Base-by-base conservation (phyloP, 1,140 invertebrate species). In the Drusus annulatus region DNA sequence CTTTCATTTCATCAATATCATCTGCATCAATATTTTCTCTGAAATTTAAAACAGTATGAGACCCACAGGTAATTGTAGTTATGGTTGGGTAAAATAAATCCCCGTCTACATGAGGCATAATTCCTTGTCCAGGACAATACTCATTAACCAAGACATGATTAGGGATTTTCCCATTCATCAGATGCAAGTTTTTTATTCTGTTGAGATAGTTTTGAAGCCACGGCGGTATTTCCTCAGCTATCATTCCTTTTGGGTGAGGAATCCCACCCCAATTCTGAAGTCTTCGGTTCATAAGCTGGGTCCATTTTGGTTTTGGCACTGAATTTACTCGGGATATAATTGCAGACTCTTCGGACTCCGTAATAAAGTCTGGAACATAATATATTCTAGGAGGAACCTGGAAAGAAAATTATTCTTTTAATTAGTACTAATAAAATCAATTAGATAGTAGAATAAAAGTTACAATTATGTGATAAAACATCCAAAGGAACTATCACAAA, bases 71-170 rank as follows among this genome's bases (percentile, higher is more conserved):
- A 58, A 99, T 95, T 1, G 98, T 99, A 13, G 96, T 95, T 60
- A 99, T 96, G 23, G 94, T 95, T 16, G 98, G 97, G 89, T 94
- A 94, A 89, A 98, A 99, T 10, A 99, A 88, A 2, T 96, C 94
- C 1, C 98, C 98, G 91, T 99, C 98, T 56, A 95, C 93, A 91
- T 99, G 98, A 3, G 98, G 95, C 93, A 98, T 94, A 69, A 98
- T 98, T 28, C 97, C 98, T 90, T 99, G 97, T 0, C 96, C 96
- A 21, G 97, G 90, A 82, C 93, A 87, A 91, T 99, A 99, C 89
- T 99, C 98, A 90, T 99, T 99, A 0, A 99, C 94, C 25, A 99
- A 88, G 4, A 99, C 94, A 91, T 99, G 98, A 89, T 99, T 99
- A 16, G 97, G 95, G 84, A 93, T 93, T 82, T 93, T 93, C 3